Evolutionary conservation across 2,797 vertebrate genomes (phyloP), one percentile per base, ranked within the genome.

Genomic region (Hemitrygon akajei): DNA sequence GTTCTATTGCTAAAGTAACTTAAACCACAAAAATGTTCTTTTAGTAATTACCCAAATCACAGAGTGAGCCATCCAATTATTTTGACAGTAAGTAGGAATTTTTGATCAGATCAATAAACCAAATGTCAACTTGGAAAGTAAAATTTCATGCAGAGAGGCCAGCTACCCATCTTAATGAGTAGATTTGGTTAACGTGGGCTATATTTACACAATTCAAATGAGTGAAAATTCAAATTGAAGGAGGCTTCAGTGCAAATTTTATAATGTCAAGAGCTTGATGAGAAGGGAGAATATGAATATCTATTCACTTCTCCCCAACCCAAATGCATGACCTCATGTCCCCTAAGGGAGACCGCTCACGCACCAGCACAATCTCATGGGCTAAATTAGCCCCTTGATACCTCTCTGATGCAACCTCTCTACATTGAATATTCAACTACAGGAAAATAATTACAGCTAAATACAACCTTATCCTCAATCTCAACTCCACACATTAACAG

Each of bases 11-110:
- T 58, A n/a, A 87, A 60, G n/a, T 30, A 87, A 63, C n/a, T 34
- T 63, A 87, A 87, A 87, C 14, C 84, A 87, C 84, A 87, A 87
- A 58, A 87, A 34, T 60, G 60, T 87, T 60, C 58, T 60, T n/a
- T 3, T 18, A 63, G 58, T 63, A n/a, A 87, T 87, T 60, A n/a
- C 60, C 87, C 84, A 34, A n/a, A 60, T 63, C 58, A 63, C 58
- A 87, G 63, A 18, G 84, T 66, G 58, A n/a, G 60, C 58, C 58
- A 87, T 63, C 58, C 84, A 87, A 34, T 16, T 66, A 30, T 20
- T n/a, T 34, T 7, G 58, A 87, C 30, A n/a, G 60, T 63, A 66
- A 63, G n/a, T 12, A 63, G 84, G 58, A 14, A 66, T 63, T 87
- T 63, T 87, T 87, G 58, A 66, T 66, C n/a, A n/a, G 7, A 16